Conservation (phyloP, 2,888 invertebrate genomes). For the Leucophenga montana region DNA sequence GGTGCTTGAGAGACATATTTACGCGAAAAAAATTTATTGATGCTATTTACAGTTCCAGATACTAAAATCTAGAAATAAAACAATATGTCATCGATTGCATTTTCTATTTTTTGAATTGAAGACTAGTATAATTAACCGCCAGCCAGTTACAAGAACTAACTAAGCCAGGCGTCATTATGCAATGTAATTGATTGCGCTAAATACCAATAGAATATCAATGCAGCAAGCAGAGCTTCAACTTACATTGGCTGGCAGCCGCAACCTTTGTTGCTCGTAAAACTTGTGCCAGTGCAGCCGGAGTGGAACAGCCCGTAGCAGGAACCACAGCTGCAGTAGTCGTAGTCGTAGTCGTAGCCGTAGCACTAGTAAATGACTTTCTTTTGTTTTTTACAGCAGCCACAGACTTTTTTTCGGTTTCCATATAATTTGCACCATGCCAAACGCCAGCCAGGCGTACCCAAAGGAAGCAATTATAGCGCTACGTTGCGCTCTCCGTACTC, state of each 20-base stretch:
- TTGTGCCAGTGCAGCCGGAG: background rate
- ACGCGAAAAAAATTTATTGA: too few relatives aligned
- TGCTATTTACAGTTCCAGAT: too few relatives aligned
- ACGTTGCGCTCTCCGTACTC: background rate
- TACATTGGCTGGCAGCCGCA: background rate
- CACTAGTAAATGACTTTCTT: conserved; percentile 4
- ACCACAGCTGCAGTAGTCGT: too few relatives aligned
- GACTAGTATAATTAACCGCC: background rate
- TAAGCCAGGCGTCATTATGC: conserved; percentile 37
- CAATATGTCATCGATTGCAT: too few relatives aligned
- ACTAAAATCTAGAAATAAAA: too few relatives aligned
- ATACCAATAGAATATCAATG: background rate
- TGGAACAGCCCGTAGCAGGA: background rate
- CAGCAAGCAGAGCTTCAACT: background rate
- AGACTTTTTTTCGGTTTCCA: background rate
- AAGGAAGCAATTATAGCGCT: conserved; percentile 10
- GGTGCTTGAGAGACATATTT: too few relatives aligned
- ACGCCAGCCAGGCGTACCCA: background rate
- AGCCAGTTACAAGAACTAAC: background rate
- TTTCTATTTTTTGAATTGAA: too few relatives aligned
- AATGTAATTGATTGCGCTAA: conserved; percentile 41
- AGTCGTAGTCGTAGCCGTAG: too few relatives aligned
- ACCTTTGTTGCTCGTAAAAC: background rate
- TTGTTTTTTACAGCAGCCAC: background rate
- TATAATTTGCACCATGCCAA: conserved; percentile 2